A percentile compares a stretch with the other conserved stretches of the same genome.
Evolutionary conservation across 2,113 vertebrate species (phyloP).

Genomic region (Toxotes chatareus): DNA sequence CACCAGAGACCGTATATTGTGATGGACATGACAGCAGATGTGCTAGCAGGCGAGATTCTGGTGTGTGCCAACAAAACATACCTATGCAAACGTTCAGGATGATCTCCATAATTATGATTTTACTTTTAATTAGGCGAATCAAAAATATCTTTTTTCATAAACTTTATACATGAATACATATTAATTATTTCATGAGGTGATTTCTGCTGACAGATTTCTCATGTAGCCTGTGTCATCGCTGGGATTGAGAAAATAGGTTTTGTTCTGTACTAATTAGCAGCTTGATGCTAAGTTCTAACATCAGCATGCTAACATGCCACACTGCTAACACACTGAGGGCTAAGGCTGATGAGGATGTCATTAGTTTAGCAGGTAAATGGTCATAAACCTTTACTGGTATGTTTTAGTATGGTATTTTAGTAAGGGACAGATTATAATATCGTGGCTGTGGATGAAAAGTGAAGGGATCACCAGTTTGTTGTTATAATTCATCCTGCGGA

Average conservation of each 20-base stretch:
- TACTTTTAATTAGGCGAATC: not conserved
- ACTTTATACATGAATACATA: not conserved
- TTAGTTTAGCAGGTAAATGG: too few relatives aligned
- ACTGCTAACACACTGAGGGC: too few relatives aligned
- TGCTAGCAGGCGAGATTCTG: not conserved
- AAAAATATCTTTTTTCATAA: not conserved
- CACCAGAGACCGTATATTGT: not conserved
- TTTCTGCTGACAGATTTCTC: not conserved
- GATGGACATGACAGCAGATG: constrained; percentile 4
- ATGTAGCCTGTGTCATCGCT: not conserved
- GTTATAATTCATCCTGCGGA: not conserved
- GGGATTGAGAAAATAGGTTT: not conserved
- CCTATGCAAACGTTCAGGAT: not conserved
- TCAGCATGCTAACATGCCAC: not conserved
- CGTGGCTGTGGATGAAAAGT: not conserved
- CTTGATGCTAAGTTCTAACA: not conserved
- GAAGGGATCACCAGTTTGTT: not conserved
- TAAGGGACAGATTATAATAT: not conserved
- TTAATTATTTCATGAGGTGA: not conserved
- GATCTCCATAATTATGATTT: not conserved
- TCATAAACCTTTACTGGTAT: not conserved
- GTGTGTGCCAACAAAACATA: not conserved
- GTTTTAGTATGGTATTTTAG: not conserved
- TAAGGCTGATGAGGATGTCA: not conserved
- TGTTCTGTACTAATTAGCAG: not conserved